Evolutionary conservation across 2,113 vertebrate genomes (phyloP).

Genomic region (Mormoops blainvillei): DNA sequence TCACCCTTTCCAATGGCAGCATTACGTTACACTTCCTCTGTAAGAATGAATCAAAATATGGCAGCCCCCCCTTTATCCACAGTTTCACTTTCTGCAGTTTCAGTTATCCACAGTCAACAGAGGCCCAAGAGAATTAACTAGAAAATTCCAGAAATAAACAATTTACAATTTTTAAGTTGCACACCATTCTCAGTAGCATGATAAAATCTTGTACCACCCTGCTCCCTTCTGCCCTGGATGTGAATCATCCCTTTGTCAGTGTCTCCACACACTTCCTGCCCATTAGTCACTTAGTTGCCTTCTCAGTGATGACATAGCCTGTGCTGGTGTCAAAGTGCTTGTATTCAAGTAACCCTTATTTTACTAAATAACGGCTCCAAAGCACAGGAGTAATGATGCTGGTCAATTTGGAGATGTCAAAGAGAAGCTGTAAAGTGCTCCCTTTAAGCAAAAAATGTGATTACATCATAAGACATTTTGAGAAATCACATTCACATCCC

Average conservation of each 20-base stretch:
- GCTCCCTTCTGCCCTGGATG: not conserved
- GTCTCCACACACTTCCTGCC: not conserved
- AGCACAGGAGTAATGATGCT: not conserved
- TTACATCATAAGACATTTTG: not conserved
- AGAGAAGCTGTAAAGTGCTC: not conserved
- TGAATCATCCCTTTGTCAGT: not conserved
- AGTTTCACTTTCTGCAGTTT: not conserved
- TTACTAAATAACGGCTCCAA: not conserved
- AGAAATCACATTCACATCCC: not conserved
- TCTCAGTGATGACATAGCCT: not conserved
- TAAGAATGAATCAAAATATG: constrained; percentile 18
- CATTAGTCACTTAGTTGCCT: not conserved
- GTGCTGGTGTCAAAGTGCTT: not conserved
- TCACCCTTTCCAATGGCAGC: not conserved
- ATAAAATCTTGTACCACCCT: not conserved
- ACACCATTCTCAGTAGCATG: not conserved
- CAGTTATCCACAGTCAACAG: not conserved
- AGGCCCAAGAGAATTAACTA: not conserved
- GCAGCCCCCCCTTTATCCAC: not conserved
- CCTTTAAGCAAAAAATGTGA: not conserved
- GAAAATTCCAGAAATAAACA: not conserved
- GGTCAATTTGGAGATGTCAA: not conserved
- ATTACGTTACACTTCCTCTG: not conserved
- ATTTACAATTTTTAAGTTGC: not conserved
- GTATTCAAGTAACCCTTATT: not conserved